Evolutionary conservation across 1,140 invertebrate species (phyloP).

Genomic region (Nasonia longicornis): DNA sequence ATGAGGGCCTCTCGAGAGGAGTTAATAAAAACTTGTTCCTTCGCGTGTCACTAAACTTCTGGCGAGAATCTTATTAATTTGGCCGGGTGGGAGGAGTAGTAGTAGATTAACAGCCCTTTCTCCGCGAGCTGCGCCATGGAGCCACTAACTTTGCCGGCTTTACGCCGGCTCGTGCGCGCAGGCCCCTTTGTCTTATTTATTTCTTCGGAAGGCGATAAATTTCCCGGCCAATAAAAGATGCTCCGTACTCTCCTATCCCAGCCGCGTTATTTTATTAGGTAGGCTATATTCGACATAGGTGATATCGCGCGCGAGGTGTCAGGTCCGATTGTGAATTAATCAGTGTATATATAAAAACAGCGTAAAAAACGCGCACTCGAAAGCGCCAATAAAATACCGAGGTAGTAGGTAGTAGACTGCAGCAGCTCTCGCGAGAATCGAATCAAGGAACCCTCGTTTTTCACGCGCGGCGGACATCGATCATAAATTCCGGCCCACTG

Average conservation of each 20-base stretch:
- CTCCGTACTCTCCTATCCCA: neutral
- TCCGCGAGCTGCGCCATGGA: neutral
- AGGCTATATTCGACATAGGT: neutral
- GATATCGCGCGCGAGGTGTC: no score
- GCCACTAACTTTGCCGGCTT: constrained; percentile 29
- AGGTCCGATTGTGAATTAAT: no score
- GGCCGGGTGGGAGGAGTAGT: neutral
- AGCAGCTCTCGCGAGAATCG: constrained; percentile 8
- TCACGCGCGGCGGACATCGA: constrained; percentile 17
- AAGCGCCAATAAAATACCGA: constrained; percentile 20
- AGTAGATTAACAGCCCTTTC: constrained; percentile 29
- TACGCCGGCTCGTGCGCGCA: neutral
- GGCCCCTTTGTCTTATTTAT: constrained; percentile 37
- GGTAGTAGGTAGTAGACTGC: no score
- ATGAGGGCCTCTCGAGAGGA: neutral
- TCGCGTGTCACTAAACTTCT: constrained; percentile 17
- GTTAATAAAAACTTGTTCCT: constrained; percentile 36
- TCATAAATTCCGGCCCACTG: constrained; percentile 31
- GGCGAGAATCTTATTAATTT: constrained; percentile 39
- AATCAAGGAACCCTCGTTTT: constrained; percentile 38
- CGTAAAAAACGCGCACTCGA: neutral
- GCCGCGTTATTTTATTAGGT: no score
- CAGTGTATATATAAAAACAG: no score
- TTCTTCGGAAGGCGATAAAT: constrained; percentile 37
- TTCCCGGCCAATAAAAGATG: constrained; percentile 31